Conservation (phyloP, 2,113 vertebrate genomes). For the Colistium nudipinnis region DNA sequence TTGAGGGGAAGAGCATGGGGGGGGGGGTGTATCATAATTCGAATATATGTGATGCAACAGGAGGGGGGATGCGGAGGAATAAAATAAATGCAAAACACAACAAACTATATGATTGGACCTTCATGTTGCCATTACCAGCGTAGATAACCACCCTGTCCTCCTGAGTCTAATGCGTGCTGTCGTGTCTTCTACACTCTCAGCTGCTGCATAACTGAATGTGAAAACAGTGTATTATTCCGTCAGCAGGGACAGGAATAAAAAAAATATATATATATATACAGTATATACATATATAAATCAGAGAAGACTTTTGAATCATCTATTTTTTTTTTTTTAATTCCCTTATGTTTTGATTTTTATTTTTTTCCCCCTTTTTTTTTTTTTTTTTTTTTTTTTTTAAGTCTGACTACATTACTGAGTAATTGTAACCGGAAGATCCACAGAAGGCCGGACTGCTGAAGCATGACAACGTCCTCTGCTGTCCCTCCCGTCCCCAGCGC, state of each 20-base stretch:
- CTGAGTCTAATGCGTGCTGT: conserved; percentile 13
- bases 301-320: conserved; percentile 29
- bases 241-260: conserved; percentile 35
- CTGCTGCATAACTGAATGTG: conserved; percentile 62
- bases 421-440: conserved; percentile 47
- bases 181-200: conserved; percentile 34
- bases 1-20: conserved; percentile 14
- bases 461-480: conserved; percentile 35
- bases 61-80: conserved; percentile 13
- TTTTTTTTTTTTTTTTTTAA: background rate
- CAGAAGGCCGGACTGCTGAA: conserved; percentile 31
- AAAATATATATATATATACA: no score
- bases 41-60: conserved; percentile 29
- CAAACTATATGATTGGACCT: conserved; percentile 17
- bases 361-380: background rate
- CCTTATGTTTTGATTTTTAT: background rate
- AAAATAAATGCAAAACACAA: conserved; percentile 17
- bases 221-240: conserved; percentile 54
- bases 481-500: conserved; percentile 18
- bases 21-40: conserved; percentile 24
- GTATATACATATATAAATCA: no score
- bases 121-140: conserved; percentile 37
- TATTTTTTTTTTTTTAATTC: background rate
- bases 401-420: conserved; percentile 47
- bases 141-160: conserved; percentile 39